Conservation (phyloP, 1,140 invertebrate species). For the Pollicipes pollicipes region DNA sequence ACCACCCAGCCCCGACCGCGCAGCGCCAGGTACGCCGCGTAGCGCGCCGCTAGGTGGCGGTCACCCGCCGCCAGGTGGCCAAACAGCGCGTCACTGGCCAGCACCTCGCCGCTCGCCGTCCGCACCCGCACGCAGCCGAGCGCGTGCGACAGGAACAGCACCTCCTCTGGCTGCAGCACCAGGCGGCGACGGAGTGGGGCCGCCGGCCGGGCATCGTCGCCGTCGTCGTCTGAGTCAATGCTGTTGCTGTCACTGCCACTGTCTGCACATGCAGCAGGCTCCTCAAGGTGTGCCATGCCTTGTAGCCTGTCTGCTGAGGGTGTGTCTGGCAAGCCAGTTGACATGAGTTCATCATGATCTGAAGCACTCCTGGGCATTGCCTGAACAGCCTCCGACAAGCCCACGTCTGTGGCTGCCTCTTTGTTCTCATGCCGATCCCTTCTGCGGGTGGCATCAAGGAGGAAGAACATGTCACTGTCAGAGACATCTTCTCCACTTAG, state of each 20-base stretch:
- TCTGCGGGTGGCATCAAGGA: not conserved
- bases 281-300: no score
- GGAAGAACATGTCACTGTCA: not conserved
- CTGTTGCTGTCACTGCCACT: no score
- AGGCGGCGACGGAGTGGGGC: not conserved
- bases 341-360: no score
- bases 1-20: not conserved
- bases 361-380: no score
- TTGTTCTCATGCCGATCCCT: not conserved
- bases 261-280: no score
- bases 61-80: not conserved
- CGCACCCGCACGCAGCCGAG: not conserved
- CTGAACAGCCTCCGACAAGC: no score
- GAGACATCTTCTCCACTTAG: not conserved
- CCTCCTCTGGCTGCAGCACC: not conserved
- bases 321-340: no score
- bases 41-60: not conserved
- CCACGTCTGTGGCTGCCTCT: no score
- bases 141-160: not conserved
- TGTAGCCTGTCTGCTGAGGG: no score
- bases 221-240: no score
- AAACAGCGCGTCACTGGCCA: not conserved
- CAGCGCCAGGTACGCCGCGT: not conserved
- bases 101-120: not conserved
- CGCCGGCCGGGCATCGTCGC: no score